Base-by-base conservation (phyloP, 2,797 vertebrate species). In the Megaceryle alcyon region DNA sequence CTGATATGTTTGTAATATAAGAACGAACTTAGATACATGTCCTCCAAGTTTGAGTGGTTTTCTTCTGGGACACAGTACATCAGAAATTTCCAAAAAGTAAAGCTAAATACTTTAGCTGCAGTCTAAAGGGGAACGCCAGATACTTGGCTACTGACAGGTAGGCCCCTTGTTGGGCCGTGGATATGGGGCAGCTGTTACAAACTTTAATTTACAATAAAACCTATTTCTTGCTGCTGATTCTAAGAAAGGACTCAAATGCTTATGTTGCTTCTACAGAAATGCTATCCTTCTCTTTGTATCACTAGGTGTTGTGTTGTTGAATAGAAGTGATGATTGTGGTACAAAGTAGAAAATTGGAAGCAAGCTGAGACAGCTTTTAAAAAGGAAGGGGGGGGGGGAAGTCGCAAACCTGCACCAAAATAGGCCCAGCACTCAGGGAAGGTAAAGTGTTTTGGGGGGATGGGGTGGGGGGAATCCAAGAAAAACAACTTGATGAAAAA, bases 331-430 rank as follows among this genome's bases (percentile, higher is more conserved):
- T 76, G 23, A 33, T 70, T 77, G 15, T 49, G 64, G 61, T 46
- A 37, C 6, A 15, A 46, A 65, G 49, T 54, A 61, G 39, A 63
- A 82, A 39, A 54, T 33, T 49, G 9, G 20, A 78, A 89, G 7
- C 35, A 7, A 14, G 8, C 12, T 53, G 61, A 46, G 43, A 18
- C 2, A 25, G 18, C 10, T 68, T 89, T 66, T 35, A 19, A 37
- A 73, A 44, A 37, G 18, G 41, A 44, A 49, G 20, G n/a, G 2
- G 26, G 31, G 53, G 29, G 15, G 21, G 46, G 46, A 15, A 6
- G 0, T 2, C 5, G 22, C 10, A 54, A 66, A n/a, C 2, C 9
- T 12, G 22, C 18, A 18, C 2, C 5, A 23, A 6, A 15, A 35
- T 29, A 54, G 46, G 4, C 22, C 65, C 7, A 51, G 33, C 15